Evolutionary conservation across 2,797 vertebrate species (phyloP).

Genomic region (Pangasius djambal): DNA sequence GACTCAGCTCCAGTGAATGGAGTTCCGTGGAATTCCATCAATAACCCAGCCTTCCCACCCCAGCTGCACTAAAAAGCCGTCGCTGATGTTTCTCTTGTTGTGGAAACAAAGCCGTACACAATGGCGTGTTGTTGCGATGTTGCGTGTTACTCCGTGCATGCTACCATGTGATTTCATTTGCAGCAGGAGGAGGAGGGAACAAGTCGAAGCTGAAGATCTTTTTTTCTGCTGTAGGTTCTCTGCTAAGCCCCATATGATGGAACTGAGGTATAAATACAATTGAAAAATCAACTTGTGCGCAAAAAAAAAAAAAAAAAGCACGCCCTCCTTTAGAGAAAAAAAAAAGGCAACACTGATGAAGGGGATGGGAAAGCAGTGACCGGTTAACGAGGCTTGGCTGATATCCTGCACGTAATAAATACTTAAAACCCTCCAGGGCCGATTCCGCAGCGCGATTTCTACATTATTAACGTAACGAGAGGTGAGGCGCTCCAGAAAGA

Average conservation of each 20-base stretch:
- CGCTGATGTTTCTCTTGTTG: conserved; percentile 46
- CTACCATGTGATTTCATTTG: conserved; percentile 36
- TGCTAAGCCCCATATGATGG: background rate
- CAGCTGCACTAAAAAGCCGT: conserved; percentile 21
- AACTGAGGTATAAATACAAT: background rate
- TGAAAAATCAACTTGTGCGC: background rate
- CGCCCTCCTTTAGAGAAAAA: background rate
- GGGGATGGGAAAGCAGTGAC: conserved; percentile 23
- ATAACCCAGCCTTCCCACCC: conserved; percentile 26
- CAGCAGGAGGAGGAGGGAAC: conserved; percentile 20
- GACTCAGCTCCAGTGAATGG: conserved; percentile 23
- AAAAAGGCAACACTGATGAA: background rate
- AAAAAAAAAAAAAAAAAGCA: background rate
- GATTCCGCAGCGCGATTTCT: conserved; percentile 18
- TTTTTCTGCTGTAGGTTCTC: background rate
- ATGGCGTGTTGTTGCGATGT: conserved; percentile 31
- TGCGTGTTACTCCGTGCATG: conserved; percentile 31
- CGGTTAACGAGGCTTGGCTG: conserved; percentile 32
- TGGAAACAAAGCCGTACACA: conserved; percentile 46
- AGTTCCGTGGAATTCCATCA: conserved; percentile 32
- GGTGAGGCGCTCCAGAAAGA: conserved; percentile 43
- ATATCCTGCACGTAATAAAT: conserved; percentile 43
- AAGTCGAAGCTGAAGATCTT: background rate
- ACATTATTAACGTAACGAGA: conserved; percentile 53
- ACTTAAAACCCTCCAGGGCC: conserved; percentile 34